A percentile compares a stretch with the other conserved stretches of the same genome.
These are phyloP conservation scores for Hippoglossus hippoglossus DNA, from an alignment of 2,797 vertebrate species.

Conservation along the genomic window DNA sequence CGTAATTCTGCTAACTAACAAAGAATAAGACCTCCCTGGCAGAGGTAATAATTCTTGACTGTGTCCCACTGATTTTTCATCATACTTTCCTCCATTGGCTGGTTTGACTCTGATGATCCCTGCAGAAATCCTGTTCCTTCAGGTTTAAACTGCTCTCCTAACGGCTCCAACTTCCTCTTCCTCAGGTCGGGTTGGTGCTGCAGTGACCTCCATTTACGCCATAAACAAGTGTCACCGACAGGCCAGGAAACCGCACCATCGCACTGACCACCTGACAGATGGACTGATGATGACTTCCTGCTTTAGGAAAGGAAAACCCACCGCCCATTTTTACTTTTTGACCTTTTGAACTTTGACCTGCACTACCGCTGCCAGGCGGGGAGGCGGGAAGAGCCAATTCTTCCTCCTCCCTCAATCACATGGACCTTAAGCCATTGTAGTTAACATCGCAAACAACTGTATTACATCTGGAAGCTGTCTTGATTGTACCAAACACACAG, in stretches of 20 bases:
- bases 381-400: conserved; percentile 58
- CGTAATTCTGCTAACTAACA: too few relatives aligned
- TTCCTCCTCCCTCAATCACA: conserved; percentile 70
- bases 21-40: too few relatives aligned
- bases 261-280: conserved; percentile 76
- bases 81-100: too few relatives aligned
- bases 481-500: conserved; percentile 72
- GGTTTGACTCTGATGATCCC: too few relatives aligned
- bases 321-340: conserved; percentile 80
- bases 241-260: conserved; percentile 79
- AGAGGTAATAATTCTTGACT: too few relatives aligned
- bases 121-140: too few relatives aligned
- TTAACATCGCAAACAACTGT: conserved; percentile 77
- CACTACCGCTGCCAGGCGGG: conserved; percentile 84
- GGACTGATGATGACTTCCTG: conserved; percentile 80
- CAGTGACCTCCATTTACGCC: conserved; percentile 85
- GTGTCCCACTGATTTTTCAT: too few relatives aligned
- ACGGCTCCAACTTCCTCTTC: not conserved
- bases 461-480: conserved; percentile 75
- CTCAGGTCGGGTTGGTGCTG: conserved; percentile 95
- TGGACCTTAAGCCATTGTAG: conserved; percentile 84
- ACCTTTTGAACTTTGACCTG: conserved; percentile 84
- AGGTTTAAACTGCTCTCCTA: not conserved
- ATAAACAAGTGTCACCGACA: conserved; percentile 63
- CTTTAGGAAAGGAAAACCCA: conserved; percentile 75